These are phyloP conservation scores for Drosophila leontia DNA, from an alignment of 1,140 invertebrate species.

Conservation along the genomic window DNA sequence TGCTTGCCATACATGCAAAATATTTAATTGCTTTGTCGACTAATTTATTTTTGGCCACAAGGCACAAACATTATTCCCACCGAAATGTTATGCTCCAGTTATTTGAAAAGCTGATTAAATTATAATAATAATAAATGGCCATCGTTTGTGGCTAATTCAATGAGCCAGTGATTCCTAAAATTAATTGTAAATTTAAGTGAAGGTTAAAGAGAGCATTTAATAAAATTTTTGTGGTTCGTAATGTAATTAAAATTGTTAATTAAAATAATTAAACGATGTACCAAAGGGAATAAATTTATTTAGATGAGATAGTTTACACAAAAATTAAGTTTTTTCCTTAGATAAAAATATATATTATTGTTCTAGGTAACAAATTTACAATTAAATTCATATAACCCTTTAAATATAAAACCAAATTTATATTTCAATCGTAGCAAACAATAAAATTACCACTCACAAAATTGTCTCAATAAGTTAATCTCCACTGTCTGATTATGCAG, in stretches of 20 bases:
- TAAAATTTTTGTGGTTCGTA: background rate
- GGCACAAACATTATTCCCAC: conserved; percentile 19
- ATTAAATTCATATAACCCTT: background rate
- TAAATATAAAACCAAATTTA: background rate
- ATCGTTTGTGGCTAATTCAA: conserved; percentile 15
- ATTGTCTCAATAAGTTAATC: background rate
- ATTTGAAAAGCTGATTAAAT: conserved; percentile 27
- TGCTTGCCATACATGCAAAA: conserved; percentile 17
- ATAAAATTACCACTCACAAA: background rate
- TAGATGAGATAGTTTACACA: background rate
- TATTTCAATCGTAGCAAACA: background rate
- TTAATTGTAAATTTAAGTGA: conserved; percentile 3
- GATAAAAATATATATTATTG: background rate
- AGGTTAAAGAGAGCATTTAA: background rate
- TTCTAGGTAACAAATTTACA: background rate
- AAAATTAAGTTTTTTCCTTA: background rate
- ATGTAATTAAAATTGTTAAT: background rate
- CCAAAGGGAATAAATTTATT: background rate
- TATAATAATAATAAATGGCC: conserved; percentile 24
- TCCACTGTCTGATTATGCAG: background rate
- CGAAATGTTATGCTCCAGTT: conserved; percentile 4
- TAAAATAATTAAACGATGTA: background rate
- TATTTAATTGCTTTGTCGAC: conserved; percentile 37
- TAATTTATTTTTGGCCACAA: conserved; percentile 42
- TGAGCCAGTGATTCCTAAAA: conserved; percentile 1